A percentile compares a stretch with the other conserved stretches of the same genome.
Conservation (phyloP, 2,888 invertebrate species). For the Gerosis bhagava region DNA sequence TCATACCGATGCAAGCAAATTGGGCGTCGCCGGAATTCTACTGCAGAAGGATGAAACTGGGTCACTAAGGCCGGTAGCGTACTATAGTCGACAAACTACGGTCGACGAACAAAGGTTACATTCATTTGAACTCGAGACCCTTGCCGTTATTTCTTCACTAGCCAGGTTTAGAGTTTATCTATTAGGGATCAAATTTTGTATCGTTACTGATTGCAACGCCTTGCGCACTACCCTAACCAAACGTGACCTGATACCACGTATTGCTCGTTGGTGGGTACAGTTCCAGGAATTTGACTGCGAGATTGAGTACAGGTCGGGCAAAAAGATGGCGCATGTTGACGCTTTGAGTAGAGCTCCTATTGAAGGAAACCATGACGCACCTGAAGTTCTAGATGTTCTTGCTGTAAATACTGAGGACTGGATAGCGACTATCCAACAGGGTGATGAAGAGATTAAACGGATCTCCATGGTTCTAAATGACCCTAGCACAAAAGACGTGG, state of each 20-base stretch:
- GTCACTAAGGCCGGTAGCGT: background rate
- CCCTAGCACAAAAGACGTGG: too few species aligned
- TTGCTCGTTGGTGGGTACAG: background rate
- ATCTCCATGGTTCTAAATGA: too few species aligned
- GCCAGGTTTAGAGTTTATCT: background rate
- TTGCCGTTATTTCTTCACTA: background rate
- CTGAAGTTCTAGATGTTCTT: too few species aligned
- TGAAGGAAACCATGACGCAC: too few species aligned
- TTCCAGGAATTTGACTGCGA: background rate
- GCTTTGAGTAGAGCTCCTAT: background rate
- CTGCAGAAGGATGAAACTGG: background rate
- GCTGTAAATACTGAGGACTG: too few species aligned
- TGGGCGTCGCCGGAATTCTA: background rate
- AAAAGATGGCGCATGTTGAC: background rate
- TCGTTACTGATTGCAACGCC: background rate
- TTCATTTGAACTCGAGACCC: background rate
- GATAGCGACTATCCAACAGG: too few species aligned
- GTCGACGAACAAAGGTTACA: background rate
- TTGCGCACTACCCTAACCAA: background rate
- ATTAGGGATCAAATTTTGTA: background rate
- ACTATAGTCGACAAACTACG: background rate
- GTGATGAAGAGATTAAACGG: too few species aligned
- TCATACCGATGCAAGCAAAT: constrained; percentile 1
- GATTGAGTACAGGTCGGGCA: background rate
- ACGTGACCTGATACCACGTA: background rate